These are phyloP conservation scores for Hippocampus abdominalis DNA, from an alignment of 2,113 vertebrate genomes.

Conservation along the genomic window DNA sequence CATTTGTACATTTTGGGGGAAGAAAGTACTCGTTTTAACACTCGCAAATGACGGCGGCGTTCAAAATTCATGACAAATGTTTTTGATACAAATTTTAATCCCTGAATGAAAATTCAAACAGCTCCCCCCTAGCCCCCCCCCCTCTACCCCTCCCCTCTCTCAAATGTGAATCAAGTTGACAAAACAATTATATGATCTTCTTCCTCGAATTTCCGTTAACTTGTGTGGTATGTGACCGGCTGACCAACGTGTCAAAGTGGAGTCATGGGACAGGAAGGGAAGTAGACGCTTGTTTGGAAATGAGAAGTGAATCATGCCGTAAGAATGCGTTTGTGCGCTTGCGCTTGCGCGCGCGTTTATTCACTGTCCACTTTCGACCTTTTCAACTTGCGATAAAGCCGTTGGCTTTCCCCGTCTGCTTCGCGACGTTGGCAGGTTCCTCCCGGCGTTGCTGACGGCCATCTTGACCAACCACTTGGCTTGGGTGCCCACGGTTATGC, in stretches of 20 bases:
- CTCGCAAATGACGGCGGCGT: background rate
- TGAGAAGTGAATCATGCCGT: constrained; percentile 49
- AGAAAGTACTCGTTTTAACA: background rate
- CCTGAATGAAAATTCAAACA: background rate
- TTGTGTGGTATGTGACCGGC: constrained; percentile 16
- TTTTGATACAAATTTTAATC: background rate
- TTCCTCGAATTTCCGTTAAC: background rate
- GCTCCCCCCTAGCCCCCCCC: background rate
- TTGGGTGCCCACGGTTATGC: constrained; percentile 99
- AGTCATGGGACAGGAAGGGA: constrained; percentile 62
- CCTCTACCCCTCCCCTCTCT: background rate
- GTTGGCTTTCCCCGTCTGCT: background rate
- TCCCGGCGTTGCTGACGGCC: constrained; percentile 94
- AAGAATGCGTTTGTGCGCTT: constrained; percentile 9
- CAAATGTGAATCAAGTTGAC: background rate
- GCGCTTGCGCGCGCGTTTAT: background rate
- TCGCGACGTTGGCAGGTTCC: constrained; percentile 77
- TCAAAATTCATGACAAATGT: background rate
- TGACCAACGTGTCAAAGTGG: constrained; percentile 22
- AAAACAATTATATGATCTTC: background rate
- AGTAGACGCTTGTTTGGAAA: constrained; percentile 47
- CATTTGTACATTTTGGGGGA: background rate
- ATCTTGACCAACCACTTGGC: constrained; percentile 96
- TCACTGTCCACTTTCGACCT: background rate
- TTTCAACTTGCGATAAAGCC: background rate